Evolutionary conservation across 2,888 invertebrate genomes (phyloP).

Genomic region (Cryptocheilus praepositus): DNA sequence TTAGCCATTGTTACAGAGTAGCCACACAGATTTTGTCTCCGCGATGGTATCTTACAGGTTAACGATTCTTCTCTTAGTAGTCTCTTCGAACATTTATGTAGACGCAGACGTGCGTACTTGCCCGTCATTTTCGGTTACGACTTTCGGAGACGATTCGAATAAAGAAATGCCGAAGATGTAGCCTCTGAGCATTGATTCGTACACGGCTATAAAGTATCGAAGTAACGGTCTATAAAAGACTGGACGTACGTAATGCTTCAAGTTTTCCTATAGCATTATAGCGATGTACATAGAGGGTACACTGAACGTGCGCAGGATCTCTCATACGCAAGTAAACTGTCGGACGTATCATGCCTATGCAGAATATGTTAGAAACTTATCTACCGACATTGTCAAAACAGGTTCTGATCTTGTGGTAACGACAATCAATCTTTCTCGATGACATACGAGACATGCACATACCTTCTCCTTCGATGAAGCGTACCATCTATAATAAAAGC

Average conservation of each 20-base stretch:
- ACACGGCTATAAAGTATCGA: slow-evolving; percentile 42
- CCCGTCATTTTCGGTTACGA: background rate
- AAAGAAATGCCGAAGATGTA: slow-evolving; percentile 31
- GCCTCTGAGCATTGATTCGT: slow-evolving; percentile 38
- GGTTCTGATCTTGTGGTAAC: slow-evolving; percentile 48
- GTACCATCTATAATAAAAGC: too few relatives aligned
- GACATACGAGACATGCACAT: slow-evolving; percentile 23
- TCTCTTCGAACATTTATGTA: background rate
- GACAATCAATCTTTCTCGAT: slow-evolving; percentile 37
- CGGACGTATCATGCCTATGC: slow-evolving; percentile 22
- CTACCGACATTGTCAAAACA: slow-evolving; percentile 61
- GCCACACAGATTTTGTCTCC: too few relatives aligned
- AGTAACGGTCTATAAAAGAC: slow-evolving; percentile 52
- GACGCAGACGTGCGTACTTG: background rate
- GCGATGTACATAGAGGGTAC: too few relatives aligned
- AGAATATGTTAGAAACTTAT: slow-evolving; percentile 41
- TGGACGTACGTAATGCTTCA: background rate
- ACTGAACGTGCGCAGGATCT: too few relatives aligned
- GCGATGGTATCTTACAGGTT: too few relatives aligned
- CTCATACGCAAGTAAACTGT: slow-evolving; percentile 25
- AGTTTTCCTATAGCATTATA: background rate
- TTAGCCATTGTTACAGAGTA: background rate
- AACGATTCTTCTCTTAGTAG: too few relatives aligned
- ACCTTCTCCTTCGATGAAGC: too few relatives aligned
- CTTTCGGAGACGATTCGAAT: slow-evolving; percentile 32